Conservation (phyloP, 1,140 invertebrate species). For the Pygmarrhopalites habei region DNA sequence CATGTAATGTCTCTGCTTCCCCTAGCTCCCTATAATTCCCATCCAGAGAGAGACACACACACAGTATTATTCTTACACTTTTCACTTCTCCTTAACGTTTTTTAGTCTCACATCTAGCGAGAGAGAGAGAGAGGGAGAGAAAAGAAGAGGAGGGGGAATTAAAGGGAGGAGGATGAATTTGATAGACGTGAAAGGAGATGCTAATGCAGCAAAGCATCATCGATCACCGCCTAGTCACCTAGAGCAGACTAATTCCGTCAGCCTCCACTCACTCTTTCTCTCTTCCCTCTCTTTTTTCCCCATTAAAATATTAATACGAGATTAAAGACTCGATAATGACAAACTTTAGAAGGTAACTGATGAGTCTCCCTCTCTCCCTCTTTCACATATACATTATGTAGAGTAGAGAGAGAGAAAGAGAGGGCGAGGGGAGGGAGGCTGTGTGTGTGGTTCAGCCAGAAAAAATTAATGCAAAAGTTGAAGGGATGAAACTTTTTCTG, state of each 20-base stretch:
- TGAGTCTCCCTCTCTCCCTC: conserved; percentile 20
- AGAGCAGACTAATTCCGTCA: conserved; percentile 35
- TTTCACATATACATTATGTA: conserved; percentile 5
- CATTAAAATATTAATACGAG: conserved; percentile 37
- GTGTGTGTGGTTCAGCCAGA: conserved; percentile 17
- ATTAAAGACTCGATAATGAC: conserved; percentile 37
- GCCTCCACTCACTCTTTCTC: conserved; percentile 19
- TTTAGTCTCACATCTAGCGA: no score
- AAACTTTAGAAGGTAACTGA: conserved; percentile 37
- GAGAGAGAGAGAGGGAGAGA: not conserved
- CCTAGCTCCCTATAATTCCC: no score
- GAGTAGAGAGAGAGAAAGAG: not conserved
- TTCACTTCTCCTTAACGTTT: no score
- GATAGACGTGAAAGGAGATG: conserved; percentile 28
- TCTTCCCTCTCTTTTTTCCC: conserved; percentile 35
- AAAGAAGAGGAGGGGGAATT: not conserved
- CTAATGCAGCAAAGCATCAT: conserved; percentile 30
- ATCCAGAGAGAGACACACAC: no score
- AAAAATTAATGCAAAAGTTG: conserved; percentile 38
- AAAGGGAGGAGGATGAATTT: not conserved
- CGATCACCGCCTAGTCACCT: conserved; percentile 28
- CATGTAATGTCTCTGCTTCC: no score
- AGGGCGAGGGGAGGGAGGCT: no score
- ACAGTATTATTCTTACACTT: no score
- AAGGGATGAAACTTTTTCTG: conserved; percentile 32